These are phyloP conservation scores for Sebastes vulpes DNA, from an alignment of 2,797 vertebrate species.

Conservation along the genomic window DNA sequence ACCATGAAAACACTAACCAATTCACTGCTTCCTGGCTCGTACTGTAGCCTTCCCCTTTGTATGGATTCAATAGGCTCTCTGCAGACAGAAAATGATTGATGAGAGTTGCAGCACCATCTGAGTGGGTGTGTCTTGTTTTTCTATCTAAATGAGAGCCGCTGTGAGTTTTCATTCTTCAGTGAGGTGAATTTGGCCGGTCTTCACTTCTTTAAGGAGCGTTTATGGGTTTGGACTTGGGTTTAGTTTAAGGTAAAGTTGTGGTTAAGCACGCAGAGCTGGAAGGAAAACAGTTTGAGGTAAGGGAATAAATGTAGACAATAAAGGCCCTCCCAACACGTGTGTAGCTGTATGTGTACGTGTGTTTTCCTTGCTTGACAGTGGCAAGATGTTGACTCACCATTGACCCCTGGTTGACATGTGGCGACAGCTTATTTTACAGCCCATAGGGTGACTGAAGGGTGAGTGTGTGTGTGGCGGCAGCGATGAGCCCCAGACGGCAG, in stretches of 20 bases:
- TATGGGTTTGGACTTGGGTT: constrained; percentile 37
- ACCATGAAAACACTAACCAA: background rate
- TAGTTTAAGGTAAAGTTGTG: constrained; percentile 40
- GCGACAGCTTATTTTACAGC: constrained; percentile 66
- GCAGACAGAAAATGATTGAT: constrained; percentile 7
- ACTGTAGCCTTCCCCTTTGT: background rate
- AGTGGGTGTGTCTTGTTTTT: constrained; percentile 14
- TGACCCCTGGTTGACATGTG: constrained; percentile 67
- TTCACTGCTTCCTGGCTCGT: background rate
- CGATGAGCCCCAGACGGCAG: constrained; percentile 30
- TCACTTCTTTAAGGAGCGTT: constrained; percentile 31
- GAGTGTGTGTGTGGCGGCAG: constrained; percentile 34
- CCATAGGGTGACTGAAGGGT: constrained; percentile 53
- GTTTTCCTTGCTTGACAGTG: constrained; percentile 42
- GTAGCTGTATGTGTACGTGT: background rate
- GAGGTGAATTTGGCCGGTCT: constrained; percentile 24
- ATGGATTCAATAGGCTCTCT: constrained; percentile 4
- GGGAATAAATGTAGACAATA: constrained; percentile 3
- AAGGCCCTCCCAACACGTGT: background rate
- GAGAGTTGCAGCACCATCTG: background rate
- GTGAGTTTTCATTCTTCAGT: background rate
- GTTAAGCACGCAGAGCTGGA: constrained; percentile 25
- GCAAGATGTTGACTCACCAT: constrained; percentile 56
- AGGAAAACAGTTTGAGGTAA: constrained; percentile 21
- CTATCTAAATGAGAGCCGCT: constrained; percentile 1